phyloP scores from a whole-genome alignment of 2,797 vertebrate genomes.

The Halcyon badia region DNA sequence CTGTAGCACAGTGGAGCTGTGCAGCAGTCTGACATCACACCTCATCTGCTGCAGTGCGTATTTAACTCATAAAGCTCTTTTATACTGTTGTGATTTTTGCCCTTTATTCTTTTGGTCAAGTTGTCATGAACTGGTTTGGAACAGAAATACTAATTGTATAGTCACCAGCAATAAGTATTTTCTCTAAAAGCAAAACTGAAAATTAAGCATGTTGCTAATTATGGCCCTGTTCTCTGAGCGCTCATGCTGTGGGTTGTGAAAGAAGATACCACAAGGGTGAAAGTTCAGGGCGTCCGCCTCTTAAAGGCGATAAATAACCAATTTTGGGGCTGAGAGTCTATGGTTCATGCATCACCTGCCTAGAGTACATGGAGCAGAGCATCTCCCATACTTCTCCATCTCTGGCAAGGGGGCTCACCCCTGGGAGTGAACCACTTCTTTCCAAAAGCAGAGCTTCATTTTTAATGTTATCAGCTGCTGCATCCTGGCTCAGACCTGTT shows the following conservation, averaged over 20 bases:
- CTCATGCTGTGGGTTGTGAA: neutral
- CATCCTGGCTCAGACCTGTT: neutral
- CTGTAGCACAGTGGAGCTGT: neutral
- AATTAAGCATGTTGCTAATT: neutral
- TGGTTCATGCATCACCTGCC: accelerated
- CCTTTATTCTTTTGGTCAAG: neutral
- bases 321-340: neutral
- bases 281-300: neutral
- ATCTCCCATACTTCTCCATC: accelerated
- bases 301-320: neutral
- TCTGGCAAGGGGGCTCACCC: neutral
- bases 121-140: neutral
- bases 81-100: neutral
- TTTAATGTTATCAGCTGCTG: neutral
- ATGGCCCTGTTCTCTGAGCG: neutral
- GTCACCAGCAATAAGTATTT: neutral
- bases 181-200: slow-evolving; percentile 13
- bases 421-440: neutral
- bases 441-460: neutral
- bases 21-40: neutral
- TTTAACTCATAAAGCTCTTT: neutral
- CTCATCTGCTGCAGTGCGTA: neutral
- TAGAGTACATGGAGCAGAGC: neutral
- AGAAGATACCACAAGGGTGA: neutral
- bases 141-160: neutral